phyloP scores from a whole-genome alignment of 2,888 invertebrate genomes.

The Tetheella fluctuosa region DNA sequence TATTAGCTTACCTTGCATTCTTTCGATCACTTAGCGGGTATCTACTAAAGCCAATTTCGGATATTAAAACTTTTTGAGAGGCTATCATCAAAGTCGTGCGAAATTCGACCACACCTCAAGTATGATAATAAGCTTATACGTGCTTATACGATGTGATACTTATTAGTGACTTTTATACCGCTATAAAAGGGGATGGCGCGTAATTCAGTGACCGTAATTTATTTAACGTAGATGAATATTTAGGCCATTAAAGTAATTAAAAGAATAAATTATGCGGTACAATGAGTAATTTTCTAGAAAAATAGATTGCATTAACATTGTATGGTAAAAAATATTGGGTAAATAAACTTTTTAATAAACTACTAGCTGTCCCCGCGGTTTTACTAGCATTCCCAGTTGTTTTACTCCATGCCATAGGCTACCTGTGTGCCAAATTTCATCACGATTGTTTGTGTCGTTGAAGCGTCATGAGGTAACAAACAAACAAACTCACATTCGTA shows the following conservation, averaged over 20 bases:
- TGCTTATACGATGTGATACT: constrained; percentile 30
- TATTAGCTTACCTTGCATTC: constrained; percentile 56
- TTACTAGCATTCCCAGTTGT: too few relatives aligned
- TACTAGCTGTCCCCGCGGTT: too few relatives aligned
- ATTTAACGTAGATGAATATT: constrained; percentile 34
- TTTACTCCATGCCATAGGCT: too few relatives aligned
- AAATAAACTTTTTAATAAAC: too few relatives aligned
- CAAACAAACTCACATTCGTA: too few relatives aligned
- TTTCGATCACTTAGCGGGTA: constrained; percentile 69
- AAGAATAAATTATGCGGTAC: constrained; percentile 3
- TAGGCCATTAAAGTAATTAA: constrained; percentile 31
- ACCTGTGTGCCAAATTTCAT: too few relatives aligned
- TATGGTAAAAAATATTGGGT: not conserved
- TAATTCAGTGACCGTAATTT: constrained; percentile 24
- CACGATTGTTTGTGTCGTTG: too few relatives aligned
- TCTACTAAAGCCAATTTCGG: constrained; percentile 57
- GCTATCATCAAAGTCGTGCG: constrained; percentile 60
- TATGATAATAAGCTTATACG: constrained; percentile 5
- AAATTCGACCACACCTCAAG: constrained; percentile 67
- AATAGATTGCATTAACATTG: not conserved
- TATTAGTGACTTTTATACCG: constrained; percentile 37
- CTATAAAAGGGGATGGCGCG: constrained; percentile 27
- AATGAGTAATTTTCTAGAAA: not conserved
- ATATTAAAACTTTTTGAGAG: constrained; percentile 56
- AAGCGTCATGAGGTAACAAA: too few relatives aligned